Base-by-base conservation (phyloP, 1,140 invertebrate species). In the Lepidurus couesii region DNA sequence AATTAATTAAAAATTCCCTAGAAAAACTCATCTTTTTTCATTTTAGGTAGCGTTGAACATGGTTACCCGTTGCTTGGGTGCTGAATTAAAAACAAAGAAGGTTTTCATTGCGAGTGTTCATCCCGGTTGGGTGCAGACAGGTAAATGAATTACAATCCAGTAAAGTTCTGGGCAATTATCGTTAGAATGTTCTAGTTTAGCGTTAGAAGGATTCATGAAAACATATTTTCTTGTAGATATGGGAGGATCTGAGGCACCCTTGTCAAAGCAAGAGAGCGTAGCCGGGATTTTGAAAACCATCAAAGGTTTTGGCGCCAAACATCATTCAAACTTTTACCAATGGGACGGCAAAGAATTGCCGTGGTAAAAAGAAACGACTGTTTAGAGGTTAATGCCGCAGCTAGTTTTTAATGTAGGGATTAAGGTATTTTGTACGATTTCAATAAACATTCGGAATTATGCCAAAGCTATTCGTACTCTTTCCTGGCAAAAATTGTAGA, bases 51-150 rank as follows among this genome's bases (percentile, higher is more conserved):
- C 93, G 6, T 82, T 97, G 16, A 97, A 97, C 86, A 91, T 92
- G 81, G 90, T 93, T 7, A 95, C 95, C 7, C 93, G 91, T 85
- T 92, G 92, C 5, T 88, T 97, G 88, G 92, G 92, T 81, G 83
- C 92, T 11, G 95, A 65, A 65, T 21, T 97, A 42, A 90, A 91
- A 82, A 24, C 78, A 45, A 65, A 16, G 13, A 89, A 90, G 47
- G 95, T 98, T 78, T 82, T 95, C 4, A 91, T 90, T 0, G 86
- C 90, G 1, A 89, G 88, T 75, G 82, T 97, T 74, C 95, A 97
- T 86, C 95, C 95, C 1, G 95, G 53, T 16, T 65, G 95, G 1
- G 97, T 94, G 95, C 93, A 96, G 0, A 90, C 90, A 82, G 97
- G 21, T 21, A 43, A 65, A 21, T 65, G 0, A n/a, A 13, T 65